Conservation (phyloP, 2,797 vertebrate species). For the Tokudaia muenninki region DNA sequence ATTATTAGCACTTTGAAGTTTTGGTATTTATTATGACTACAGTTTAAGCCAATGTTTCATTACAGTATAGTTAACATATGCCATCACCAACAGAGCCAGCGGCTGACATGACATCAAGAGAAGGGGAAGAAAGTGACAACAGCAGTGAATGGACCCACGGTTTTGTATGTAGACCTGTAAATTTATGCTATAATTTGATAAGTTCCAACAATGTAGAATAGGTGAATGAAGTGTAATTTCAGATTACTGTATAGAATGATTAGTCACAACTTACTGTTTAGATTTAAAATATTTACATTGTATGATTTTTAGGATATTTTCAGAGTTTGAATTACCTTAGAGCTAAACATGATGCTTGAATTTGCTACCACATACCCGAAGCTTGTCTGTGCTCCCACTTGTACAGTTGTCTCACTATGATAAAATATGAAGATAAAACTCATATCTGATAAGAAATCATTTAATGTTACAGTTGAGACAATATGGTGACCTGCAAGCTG, state of each 20-base stretch:
- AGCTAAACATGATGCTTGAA: background rate
- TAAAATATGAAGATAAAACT: background rate
- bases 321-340: background rate
- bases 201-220: background rate
- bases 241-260: background rate
- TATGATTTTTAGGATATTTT: background rate
- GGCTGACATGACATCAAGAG: background rate
- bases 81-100: background rate
- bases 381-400: background rate
- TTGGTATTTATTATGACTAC: background rate
- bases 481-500: background rate
- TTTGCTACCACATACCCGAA: background rate
- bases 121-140: background rate
- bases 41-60: background rate
- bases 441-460: background rate
- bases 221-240: background rate
- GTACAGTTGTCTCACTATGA: background rate
- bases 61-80: background rate
- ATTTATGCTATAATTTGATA: background rate
- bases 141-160: no score
- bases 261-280: background rate
- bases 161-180: background rate
- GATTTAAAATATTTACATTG: background rate
- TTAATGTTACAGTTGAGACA: background rate
- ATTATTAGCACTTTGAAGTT: background rate